phyloP scores from a whole-genome alignment of 2,113 vertebrate genomes.

The Ibidorhyncha struthersii region DNA sequence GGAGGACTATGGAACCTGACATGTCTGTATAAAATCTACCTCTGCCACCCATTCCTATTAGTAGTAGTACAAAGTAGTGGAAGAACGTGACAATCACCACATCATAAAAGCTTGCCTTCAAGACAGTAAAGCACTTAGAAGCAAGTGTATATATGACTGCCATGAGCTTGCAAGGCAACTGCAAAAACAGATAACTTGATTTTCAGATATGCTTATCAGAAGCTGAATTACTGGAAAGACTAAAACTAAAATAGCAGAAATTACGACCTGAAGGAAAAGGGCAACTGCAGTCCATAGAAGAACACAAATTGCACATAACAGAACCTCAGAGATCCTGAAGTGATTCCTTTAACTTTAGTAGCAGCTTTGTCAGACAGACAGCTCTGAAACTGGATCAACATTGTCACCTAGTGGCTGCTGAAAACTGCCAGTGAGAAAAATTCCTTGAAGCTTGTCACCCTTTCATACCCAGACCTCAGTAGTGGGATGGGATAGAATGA shows the following conservation, averaged over 20 bases:
- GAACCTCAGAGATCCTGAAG: background rate
- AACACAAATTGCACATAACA: background rate
- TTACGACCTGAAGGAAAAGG: background rate
- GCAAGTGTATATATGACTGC: background rate
- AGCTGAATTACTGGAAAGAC: background rate
- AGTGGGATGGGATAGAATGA: background rate
- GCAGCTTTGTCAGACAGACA: background rate
- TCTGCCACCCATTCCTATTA: background rate
- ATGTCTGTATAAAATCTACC: background rate
- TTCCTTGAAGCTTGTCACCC: background rate
- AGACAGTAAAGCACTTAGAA: background rate
- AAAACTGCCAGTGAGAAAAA: background rate
- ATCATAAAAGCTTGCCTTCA: background rate
- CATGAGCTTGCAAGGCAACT: background rate
- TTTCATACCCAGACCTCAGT: background rate
- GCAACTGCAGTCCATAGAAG: background rate
- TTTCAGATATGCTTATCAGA: background rate
- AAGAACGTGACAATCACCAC: accelerated
- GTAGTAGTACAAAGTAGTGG: accelerated
- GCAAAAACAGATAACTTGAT: background rate
- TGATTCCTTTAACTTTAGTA: background rate
- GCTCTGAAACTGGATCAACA: constrained; percentile 26
- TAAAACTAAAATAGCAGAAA: background rate
- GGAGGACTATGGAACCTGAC: background rate
- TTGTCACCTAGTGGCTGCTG: constrained; percentile 55